phyloP scores from a whole-genome alignment of 2,797 vertebrate genomes.

The Martes flavigula region DNA sequence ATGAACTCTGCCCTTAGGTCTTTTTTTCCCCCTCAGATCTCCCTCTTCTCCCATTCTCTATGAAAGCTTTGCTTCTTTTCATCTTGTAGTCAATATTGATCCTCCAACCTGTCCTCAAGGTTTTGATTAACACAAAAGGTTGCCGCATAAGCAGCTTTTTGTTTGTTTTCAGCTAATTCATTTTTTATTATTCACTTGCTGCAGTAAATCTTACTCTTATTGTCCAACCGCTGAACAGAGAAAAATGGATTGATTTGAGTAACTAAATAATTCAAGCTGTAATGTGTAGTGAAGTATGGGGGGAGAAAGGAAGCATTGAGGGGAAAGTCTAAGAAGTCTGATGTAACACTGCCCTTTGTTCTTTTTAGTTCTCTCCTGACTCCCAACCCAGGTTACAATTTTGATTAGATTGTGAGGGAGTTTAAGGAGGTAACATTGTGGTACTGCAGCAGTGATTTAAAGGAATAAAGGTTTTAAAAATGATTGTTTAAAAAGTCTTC shows the following conservation, averaged over 20 bases:
- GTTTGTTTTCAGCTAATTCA: constrained; percentile 88
- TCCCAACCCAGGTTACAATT: constrained; percentile 55
- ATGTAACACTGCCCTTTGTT: constrained; percentile 77
- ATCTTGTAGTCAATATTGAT: constrained; percentile 88
- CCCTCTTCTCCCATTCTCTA: constrained; percentile 52
- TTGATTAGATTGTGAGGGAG: constrained; percentile 63
- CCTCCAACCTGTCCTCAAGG: constrained; percentile 82
- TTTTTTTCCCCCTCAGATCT: constrained; percentile 44
- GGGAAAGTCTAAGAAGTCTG: constrained; percentile 69
- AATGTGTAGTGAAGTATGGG: constrained; percentile 14
- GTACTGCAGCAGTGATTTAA: constrained; percentile 74
- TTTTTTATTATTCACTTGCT: constrained; percentile 87
- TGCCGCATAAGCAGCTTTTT: constrained; percentile 83
- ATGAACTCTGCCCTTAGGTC: constrained; percentile 77
- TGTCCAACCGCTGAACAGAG: constrained; percentile 83
- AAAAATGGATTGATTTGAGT: constrained; percentile 85
- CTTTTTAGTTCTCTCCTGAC: constrained; percentile 12
- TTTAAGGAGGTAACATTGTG: constrained; percentile 69
- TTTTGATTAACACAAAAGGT: constrained; percentile 87
- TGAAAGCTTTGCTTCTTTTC: constrained; percentile 84
- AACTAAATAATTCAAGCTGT: constrained; percentile 86
- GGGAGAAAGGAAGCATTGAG: background rate
- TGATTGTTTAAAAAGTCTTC: constrained; percentile 61
- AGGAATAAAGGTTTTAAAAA: constrained; percentile 74
- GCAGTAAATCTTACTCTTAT: constrained; percentile 87